Conservation (phyloP, 1,140 invertebrate genomes). For the Acyrthosiphon pisum region DNA sequence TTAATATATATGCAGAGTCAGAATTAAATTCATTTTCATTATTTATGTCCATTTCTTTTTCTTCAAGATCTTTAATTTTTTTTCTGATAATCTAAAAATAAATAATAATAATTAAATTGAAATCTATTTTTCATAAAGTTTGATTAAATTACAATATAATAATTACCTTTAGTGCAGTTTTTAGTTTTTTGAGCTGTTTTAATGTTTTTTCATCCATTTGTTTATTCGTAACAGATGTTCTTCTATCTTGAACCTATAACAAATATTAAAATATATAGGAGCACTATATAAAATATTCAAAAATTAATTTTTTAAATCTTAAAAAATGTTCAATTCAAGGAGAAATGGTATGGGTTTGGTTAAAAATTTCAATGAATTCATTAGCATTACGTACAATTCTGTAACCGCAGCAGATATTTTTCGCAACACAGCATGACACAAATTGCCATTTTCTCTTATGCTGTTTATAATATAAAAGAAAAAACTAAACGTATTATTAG, state of each 20-base stretch:
- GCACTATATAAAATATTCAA: too few relatives aligned
- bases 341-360: too few relatives aligned
- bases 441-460: too few relatives aligned
- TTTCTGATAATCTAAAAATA: not conserved
- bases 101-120: not conserved
- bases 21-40: constrained; percentile 12
- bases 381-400: too few relatives aligned
- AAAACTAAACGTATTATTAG: too few relatives aligned
- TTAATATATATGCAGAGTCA: constrained; percentile 4
- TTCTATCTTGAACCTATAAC: not conserved
- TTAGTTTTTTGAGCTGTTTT: not conserved
- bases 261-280: not conserved
- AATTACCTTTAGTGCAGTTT: not conserved
- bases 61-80: constrained; percentile 24
- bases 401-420: too few relatives aligned
- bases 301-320: too few relatives aligned
- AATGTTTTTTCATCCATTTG: not conserved
- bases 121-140: not conserved
- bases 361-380: too few relatives aligned
- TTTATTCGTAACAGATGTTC: not conserved
- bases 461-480: too few relatives aligned
- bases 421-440: too few relatives aligned
- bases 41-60: constrained; percentile 43
- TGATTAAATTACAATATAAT: not conserved
- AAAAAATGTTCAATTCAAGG: too few relatives aligned